Base-by-base conservation (phyloP, 2,797 vertebrate genomes). In the Sebastes trivittatus region DNA sequence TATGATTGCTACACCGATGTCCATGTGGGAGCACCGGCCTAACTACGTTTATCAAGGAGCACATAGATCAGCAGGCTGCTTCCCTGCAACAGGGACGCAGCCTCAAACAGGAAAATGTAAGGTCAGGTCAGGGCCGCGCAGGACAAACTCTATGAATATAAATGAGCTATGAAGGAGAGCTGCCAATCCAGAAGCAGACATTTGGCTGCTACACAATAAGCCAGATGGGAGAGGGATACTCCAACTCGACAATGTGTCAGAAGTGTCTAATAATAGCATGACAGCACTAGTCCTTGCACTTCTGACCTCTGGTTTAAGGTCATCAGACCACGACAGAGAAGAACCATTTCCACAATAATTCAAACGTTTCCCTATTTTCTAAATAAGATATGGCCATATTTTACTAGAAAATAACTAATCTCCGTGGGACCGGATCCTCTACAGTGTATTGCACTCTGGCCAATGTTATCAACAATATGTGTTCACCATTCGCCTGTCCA, bases 121-220 rank as follows among this genome's bases (percentile, higher is more conserved):
- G 85, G 79, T 88, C 85, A 77, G 80, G 79, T 87, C 70, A 80
- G 84, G 64, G 72, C 62, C 11, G 4, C 6, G n/a, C 62, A 64
- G 29, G 64, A 75, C 59, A 66, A 84, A 86, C 64, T 82, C 81
- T 69, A 88, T 85, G 84, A 87, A 89, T 90, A 91, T 81, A 83
- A 89, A 92, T 83, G 38, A 87, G 78, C 75, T 70, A 30, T 80
- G 72, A 88, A 72, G 73, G 72, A 82, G 65, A 74, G 75, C 64
- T 91, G 85, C 83, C 87, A 79, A 46, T 87, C 82, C 56, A 74
- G 72, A 42, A 27, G 78, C 75, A 64, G 54, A 80, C 61, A 81
- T 72, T 65, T 80, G 36, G 72, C 78, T 65, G 80, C 62, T 58
- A 16, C 54, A 55, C 71, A 66, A 54, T 1, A 32, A 62, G 22